phyloP scores from a whole-genome alignment of 2,797 vertebrate genomes.

The Siniperca undulata region DNA sequence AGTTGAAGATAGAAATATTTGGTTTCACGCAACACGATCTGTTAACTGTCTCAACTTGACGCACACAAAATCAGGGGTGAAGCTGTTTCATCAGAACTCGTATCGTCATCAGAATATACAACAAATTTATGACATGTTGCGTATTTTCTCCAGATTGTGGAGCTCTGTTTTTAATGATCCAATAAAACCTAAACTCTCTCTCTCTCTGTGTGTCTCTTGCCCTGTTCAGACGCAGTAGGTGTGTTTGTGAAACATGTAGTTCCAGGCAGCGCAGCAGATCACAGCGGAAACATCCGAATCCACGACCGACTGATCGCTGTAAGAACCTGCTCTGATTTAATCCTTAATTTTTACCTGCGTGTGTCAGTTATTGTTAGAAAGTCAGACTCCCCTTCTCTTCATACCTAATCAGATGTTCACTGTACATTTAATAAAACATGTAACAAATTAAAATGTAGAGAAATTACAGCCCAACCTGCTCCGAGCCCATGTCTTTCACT shows the following conservation, averaged over 20 bases:
- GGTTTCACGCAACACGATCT: too few species aligned
- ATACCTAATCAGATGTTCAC: not conserved
- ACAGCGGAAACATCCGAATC: constrained; percentile 91
- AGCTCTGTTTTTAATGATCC: not conserved
- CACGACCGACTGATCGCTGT: constrained; percentile 95
- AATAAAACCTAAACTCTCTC: not conserved
- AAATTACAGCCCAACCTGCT: not conserved
- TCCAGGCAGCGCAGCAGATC: constrained; percentile 93
- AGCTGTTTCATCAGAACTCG: too few species aligned
- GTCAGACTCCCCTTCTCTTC: not conserved
- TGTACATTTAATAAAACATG: not conserved
- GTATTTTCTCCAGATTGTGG: too few species aligned
- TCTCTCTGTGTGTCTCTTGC: not conserved
- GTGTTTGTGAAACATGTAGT: constrained; percentile 95
- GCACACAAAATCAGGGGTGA: too few species aligned
- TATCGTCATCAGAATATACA: too few species aligned
- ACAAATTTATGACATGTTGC: too few species aligned
- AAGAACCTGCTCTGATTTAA: constrained; percentile 64
- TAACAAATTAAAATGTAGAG: not conserved
- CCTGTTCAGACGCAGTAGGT: constrained; percentile 89
- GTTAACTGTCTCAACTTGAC: too few species aligned
- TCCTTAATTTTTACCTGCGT: not conserved
- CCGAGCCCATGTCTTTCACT: not conserved
- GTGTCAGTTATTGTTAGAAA: not conserved
- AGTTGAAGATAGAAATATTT: too few species aligned